Evolutionary conservation across 2,797 vertebrate species (phyloP), one percentile per base, ranked within the genome.

Genomic region (Apodemus agrarius): DNA sequence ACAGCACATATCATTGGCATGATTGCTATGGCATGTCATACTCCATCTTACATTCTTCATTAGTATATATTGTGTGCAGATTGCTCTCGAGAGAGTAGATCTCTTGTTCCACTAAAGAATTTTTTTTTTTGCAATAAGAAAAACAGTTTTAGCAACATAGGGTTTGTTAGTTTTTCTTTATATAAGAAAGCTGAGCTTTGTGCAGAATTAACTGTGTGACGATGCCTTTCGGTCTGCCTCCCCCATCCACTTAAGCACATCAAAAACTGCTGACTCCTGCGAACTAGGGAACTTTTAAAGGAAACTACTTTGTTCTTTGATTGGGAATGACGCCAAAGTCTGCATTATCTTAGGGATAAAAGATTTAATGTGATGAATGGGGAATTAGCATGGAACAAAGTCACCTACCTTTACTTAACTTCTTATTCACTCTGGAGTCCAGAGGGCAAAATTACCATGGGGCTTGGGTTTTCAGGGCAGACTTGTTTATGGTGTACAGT

Each of bases 251-350:
- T 94, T 87, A 63, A 17, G 9, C 29, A 75, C 22, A 69, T 92
- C 52, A 76, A 76, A 94, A 96, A 94, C 49, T 93, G 81, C 88
- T 97, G 90, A 96, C 92, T 89, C 90, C 29, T 69, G 17, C 95
- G 17, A 65, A 86, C 81, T 63, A 78, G 40, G 34, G 89, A 87
- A 76, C 43, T 90, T 95, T 95, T 84, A 94, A 92, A 91, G 92
- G 83, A 94, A 95, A 95, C 22, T 54, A 21, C 46, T 97, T 96
- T 96, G 84, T 97, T 97, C 78, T 86, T 93, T 57, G 46, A 90
- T 12, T 93, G 83, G 90, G 83, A 96, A 95, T 95, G 63, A 91
- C 85, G 90, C 92, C 83, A 95, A 96, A 91, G 65, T 95, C 52
- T 96, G 11, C 89, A 95, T 97, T 95, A 95, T 91, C 49, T 31